These are phyloP conservation scores for Sylvia borin DNA, from an alignment of 2,797 vertebrate genomes.

Conservation along the genomic window DNA sequence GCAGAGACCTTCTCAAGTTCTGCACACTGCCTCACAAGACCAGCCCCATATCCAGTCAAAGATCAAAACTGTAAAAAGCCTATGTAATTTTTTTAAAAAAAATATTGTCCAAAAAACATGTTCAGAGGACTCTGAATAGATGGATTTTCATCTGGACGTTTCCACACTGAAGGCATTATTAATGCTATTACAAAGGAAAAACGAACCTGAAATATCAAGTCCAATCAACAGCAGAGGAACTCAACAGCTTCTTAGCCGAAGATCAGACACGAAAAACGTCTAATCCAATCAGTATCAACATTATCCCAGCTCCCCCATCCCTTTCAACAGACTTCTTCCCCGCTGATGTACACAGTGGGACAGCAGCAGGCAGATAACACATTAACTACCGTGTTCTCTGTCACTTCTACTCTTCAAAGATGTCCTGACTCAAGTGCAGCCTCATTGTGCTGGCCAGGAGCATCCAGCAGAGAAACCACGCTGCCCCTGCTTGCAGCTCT, in stretches of 20 bases:
- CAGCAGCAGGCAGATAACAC: neutral
- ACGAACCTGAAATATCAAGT: neutral
- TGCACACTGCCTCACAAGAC: neutral
- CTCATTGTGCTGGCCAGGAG: neutral
- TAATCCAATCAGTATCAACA: constrained; percentile 46
- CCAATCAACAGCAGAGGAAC: neutral
- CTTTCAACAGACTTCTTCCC: constrained; percentile 17
- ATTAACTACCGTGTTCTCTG: neutral
- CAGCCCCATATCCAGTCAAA: neutral
- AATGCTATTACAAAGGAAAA: constrained; percentile 7
- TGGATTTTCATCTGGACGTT: neutral
- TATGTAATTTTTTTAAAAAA: neutral
- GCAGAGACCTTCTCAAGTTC: neutral
- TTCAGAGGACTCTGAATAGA: neutral
- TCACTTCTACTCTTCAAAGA: neutral
- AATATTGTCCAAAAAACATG: neutral
- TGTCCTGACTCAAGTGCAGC: neutral
- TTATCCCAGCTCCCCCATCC: constrained; percentile 1
- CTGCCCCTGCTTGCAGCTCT: neutral
- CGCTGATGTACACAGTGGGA: neutral
- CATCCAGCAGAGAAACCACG: neutral
- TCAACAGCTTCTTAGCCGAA: constrained; percentile 23
- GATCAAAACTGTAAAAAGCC: neutral
- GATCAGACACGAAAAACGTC: constrained; percentile 31
- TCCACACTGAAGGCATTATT: neutral